Percentiles rank a stretch among this genome's conserved stretches.
phyloP scores from a whole-genome alignment of 2,888 invertebrate genomes.

The Troglohyphantes excavatus region DNA sequence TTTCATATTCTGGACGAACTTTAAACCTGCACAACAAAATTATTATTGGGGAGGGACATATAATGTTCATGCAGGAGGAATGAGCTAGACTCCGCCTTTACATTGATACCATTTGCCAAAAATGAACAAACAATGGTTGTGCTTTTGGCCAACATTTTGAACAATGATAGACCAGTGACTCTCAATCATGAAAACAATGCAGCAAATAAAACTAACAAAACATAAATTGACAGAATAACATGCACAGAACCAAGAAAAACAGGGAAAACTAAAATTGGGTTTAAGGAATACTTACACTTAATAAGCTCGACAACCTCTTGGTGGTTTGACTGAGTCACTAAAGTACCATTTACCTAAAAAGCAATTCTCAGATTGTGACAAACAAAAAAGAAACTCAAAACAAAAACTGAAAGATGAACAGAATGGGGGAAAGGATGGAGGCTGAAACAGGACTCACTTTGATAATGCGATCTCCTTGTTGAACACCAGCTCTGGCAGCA shows the following conservation, averaged over 20 bases:
- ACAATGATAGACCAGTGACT: neutral
- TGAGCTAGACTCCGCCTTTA: too few relatives aligned
- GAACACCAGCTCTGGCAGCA: slow-evolving; percentile 95
- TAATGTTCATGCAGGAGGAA: too few relatives aligned
- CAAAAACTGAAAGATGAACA: neutral
- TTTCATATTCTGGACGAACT: too few relatives aligned
- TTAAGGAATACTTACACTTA: slow-evolving; percentile 87
- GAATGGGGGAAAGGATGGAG: neutral
- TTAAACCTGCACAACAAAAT: too few relatives aligned
- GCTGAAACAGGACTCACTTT: slow-evolving; percentile 85
- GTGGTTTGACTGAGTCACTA: slow-evolving; percentile 95
- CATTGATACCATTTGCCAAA: too few relatives aligned
- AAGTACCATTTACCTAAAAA: slow-evolving; percentile 92
- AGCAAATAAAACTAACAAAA: slow-evolving; percentile 22
- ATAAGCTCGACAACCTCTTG: slow-evolving; percentile 97
- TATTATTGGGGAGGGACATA: too few relatives aligned
- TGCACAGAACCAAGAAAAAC: neutral
- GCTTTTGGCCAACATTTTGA: neutral
- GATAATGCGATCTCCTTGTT: slow-evolving; percentile 95
- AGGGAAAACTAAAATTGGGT: too few relatives aligned
- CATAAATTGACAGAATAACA: neutral
- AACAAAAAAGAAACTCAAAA: neutral
- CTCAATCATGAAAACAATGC: neutral
- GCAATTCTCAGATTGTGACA: slow-evolving; percentile 68
- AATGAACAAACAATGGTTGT: too few relatives aligned